Conservation (phyloP, 2,797 vertebrate species). For the Phrynocephalus guinanensis region DNA sequence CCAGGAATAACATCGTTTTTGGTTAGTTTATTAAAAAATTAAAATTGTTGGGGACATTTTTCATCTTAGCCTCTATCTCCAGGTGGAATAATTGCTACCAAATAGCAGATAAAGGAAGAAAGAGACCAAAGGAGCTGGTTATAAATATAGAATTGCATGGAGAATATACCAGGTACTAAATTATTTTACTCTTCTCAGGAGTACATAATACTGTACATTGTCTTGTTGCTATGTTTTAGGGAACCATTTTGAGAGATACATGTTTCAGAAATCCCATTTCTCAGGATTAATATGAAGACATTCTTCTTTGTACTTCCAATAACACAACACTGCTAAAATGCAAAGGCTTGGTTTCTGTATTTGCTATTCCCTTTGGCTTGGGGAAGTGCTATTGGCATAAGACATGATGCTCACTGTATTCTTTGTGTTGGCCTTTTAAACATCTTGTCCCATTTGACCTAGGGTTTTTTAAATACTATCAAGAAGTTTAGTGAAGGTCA, state of each 20-base stretch:
- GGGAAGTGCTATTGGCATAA: neutral
- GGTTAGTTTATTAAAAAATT: too few relatives aligned
- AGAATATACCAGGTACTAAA: neutral
- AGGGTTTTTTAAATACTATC: conserved; percentile 42
- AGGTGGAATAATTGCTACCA: too few relatives aligned
- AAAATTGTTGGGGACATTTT: too few relatives aligned
- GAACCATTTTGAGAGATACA: neutral
- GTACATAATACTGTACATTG: neutral
- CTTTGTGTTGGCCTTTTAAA: conserved; percentile 32
- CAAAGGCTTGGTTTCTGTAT: neutral
- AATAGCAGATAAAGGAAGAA: too few relatives aligned
- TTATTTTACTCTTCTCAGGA: neutral
- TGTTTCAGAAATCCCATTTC: neutral
- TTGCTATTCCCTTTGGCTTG: neutral
- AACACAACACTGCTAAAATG: neutral
- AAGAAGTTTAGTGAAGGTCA: conserved; percentile 44
- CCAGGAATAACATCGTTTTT: too few relatives aligned
- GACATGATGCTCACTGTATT: neutral
- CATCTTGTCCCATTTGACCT: neutral
- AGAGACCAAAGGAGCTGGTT: too few relatives aligned
- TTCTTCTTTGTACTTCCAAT: conserved; percentile 12
- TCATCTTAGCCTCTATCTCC: too few relatives aligned
- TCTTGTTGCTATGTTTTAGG: neutral
- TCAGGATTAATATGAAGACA: neutral
- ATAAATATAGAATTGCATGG: neutral